phyloP scores from a whole-genome alignment of 2,797 vertebrate species.

The Rhynchonycteris naso region DNA sequence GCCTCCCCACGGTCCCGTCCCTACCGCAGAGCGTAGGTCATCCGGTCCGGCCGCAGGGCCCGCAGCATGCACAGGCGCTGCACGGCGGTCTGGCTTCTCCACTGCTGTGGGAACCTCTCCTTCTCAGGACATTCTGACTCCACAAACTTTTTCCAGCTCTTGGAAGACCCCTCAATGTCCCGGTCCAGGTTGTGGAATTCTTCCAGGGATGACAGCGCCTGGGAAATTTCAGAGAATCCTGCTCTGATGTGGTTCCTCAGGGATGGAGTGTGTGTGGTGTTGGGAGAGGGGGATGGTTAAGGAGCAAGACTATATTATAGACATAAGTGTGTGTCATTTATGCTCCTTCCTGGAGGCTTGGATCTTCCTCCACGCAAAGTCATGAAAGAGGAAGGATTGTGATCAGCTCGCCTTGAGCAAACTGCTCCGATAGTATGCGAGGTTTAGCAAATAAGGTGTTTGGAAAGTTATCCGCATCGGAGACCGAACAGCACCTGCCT shows the following conservation, averaged over 20 bases:
- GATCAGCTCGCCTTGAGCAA: neutral
- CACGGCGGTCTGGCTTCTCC: slow-evolving; percentile 94
- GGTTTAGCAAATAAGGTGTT: neutral
- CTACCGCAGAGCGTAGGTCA: slow-evolving; percentile 94
- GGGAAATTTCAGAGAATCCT: slow-evolving; percentile 22
- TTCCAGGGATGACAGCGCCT: slow-evolving; percentile 94
- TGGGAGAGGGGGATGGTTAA: neutral
- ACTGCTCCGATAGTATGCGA: neutral
- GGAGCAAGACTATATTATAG: neutral
- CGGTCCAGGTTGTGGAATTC: slow-evolving; percentile 94
- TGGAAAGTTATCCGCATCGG: neutral
- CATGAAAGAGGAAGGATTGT: neutral
- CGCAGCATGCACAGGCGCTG: slow-evolving; percentile 96
- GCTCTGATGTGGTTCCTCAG: slow-evolving; percentile 32
- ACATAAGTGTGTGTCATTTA: neutral
- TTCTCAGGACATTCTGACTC: slow-evolving; percentile 96
- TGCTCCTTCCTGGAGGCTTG: neutral
- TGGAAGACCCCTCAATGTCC: slow-evolving; percentile 96
- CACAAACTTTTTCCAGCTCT: slow-evolving; percentile 96
- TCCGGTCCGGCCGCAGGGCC: slow-evolving; percentile 93
- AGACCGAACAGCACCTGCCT: neutral
- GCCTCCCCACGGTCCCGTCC: accelerated
- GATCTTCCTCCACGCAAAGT: neutral
- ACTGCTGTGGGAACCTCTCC: slow-evolving; percentile 96
- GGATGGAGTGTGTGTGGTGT: neutral